A percentile compares a stretch with the other conserved stretches of the same genome.
phyloP scores from a whole-genome alignment of 35 echinoderm and acorn worm species.

The Holothuria glaberrima region DNA sequence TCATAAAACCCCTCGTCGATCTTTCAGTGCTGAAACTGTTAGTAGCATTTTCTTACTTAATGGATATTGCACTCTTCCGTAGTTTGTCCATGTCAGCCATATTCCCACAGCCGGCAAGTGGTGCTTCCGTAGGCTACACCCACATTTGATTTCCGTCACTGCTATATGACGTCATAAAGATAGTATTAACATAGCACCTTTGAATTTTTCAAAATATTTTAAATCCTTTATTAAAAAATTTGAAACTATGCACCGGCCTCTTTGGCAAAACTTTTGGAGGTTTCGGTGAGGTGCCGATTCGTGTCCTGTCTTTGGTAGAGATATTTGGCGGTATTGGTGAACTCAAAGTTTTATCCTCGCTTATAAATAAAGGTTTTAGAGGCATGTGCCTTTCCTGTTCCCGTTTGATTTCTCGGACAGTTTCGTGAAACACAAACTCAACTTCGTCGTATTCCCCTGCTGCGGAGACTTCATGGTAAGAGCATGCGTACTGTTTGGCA shows the following conservation, averaged over 20 bases:
- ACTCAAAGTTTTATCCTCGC: constrained; percentile 76
- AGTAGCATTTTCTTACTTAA: too few species aligned
- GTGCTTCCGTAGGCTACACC: not conserved
- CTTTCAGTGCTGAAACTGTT: too few species aligned
- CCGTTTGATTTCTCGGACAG: constrained; percentile 86
- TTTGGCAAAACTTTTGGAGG: constrained; percentile 90
- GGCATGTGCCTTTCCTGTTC: constrained; percentile 91
- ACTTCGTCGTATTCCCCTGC: constrained; percentile 92
- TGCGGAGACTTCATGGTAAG: constrained; percentile 92
- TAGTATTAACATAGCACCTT: not conserved
- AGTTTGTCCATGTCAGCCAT: too few species aligned
- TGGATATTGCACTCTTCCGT: too few species aligned
- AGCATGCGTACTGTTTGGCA: constrained; percentile 93
- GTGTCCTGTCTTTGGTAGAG: constrained; percentile 57
- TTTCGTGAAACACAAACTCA: constrained; percentile 91
- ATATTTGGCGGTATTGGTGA: constrained; percentile 38
- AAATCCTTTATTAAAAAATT: constrained; percentile 99
- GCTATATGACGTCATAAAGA: not conserved
- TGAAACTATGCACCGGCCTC: constrained; percentile 92
- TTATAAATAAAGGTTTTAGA: constrained; percentile 94
- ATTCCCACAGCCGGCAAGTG: not conserved
- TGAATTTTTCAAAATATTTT: constrained; percentile 81
- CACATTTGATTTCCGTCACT: too few species aligned
- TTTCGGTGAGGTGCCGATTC: constrained; percentile 80
- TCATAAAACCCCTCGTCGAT: too few species aligned